Evolutionary conservation across 2,888 invertebrate species (phyloP), one percentile per base, ranked within the genome.

Genomic region (Rhagonycha lutea): DNA sequence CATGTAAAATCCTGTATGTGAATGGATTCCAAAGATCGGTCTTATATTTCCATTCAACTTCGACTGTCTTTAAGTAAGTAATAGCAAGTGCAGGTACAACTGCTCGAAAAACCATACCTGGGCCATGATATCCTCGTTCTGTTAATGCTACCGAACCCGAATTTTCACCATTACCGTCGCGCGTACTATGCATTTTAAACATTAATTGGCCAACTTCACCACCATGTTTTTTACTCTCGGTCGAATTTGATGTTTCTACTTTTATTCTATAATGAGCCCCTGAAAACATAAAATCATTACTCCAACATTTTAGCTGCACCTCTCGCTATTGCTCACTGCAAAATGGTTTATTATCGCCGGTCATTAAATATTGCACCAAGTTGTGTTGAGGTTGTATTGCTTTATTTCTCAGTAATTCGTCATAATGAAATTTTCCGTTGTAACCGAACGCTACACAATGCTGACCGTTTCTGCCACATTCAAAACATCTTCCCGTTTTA

Each of bases 1-100:
- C 92, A 73, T 93, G 91, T 9, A 95, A 87, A 60, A 95, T 87
- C 74, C 96, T 89, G 96, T 96, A 96, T 0, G 96, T 95, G 79
- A 96, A 90, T 0, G 96, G 95, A 87, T 96, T 96, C 81, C 95
- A 91, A 23, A 94, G 86, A 78, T 93, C 95, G 3, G 93, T 93
- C 82, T 93, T 92, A 82, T 94, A 95, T 82, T 93, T 92, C 95
- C 95, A 96, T 82, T 93, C 91, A 1, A 95, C 91, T 79, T 93
- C 91, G 0, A 93, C 92, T 0, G 92, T 91, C 75, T 91, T 89
- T 3, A 95, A 91, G 29, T 92, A 90, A 0, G 92, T 92, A 0
- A 95, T 90, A 79, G 92, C 91, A 71, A 91, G 90, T 0, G 93
- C 92, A 0, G 94, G 90, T 14, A 95, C 89, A 80, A 96, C 91